phyloP scores from a whole-genome alignment of 2,797 vertebrate genomes.

The Pantherophis vulpinus region DNA sequence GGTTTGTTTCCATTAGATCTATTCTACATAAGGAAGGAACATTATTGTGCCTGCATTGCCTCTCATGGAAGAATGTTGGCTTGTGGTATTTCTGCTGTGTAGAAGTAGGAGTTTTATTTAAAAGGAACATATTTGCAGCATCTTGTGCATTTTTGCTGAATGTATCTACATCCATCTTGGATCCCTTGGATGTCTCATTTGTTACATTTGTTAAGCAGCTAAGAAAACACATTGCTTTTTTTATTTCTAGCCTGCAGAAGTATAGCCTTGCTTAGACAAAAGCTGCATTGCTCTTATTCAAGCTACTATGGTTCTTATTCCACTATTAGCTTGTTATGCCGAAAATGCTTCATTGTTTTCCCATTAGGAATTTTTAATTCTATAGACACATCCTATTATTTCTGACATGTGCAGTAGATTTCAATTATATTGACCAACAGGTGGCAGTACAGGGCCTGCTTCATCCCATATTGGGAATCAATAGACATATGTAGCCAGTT shows the following conservation, averaged over 20 bases:
- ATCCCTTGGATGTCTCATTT: not conserved
- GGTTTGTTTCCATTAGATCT: slow-evolving; percentile 14
- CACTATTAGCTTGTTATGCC: not conserved
- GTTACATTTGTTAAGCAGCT: not conserved
- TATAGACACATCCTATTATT: not conserved
- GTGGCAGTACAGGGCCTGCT: not conserved
- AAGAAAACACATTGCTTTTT: not conserved
- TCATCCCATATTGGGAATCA: not conserved
- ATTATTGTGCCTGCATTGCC: not conserved
- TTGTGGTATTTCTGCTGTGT: not conserved
- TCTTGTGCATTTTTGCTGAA: not conserved
- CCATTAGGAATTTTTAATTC: not conserved
- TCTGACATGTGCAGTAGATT: not conserved
- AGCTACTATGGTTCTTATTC: not conserved
- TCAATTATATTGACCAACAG: not conserved
- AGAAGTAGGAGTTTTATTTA: not conserved
- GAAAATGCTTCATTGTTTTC: not conserved
- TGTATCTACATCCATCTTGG: not conserved
- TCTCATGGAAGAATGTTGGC: not conserved
- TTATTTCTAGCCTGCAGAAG: not conserved
- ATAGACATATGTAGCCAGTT: not conserved
- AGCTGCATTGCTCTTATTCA: not conserved
- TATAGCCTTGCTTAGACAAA: not conserved
- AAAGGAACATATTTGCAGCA: not conserved
- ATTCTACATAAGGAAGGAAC: not conserved